Evolutionary conservation across 2,888 invertebrate genomes (phyloP).

Genomic region (Orthonychiurus folsomi): DNA sequence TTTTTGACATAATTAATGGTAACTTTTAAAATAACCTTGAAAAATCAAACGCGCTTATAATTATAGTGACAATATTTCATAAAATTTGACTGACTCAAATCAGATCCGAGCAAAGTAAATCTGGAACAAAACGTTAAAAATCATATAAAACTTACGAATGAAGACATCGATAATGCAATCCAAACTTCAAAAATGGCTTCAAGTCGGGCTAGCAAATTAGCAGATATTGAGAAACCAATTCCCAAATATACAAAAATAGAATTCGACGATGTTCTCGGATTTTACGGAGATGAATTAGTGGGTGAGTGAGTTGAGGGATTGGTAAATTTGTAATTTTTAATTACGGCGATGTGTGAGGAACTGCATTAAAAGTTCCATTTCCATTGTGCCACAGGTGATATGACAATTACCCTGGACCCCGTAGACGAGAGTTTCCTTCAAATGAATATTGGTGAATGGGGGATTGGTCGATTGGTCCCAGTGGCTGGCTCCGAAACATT

Average conservation of each 20-base stretch:
- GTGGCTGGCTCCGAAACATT: not conserved
- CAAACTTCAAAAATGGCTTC: too few species aligned
- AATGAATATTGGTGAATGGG: slow-evolving; percentile 6
- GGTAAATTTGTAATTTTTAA: not conserved
- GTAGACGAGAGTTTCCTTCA: not conserved
- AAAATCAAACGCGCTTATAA: not conserved
- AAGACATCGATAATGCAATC: too few species aligned
- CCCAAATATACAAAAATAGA: not conserved
- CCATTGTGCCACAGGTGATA: not conserved
- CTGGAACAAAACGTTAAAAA: too few species aligned
- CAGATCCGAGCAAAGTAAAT: too few species aligned
- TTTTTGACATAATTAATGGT: not conserved
- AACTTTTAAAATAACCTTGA: not conserved
- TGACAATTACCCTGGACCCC: not conserved
- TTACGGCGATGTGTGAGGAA: not conserved
- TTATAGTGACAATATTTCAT: not conserved
- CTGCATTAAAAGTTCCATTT: not conserved
- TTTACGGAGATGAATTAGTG: not conserved
- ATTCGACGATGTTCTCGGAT: not conserved
- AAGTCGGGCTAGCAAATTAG: not conserved
- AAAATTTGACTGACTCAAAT: too few species aligned
- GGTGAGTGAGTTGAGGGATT: not conserved
- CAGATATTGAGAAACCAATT: not conserved
- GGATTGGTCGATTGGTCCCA: not conserved
- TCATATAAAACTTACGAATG: too few species aligned